These are phyloP conservation scores for Eucriotettix oculatus DNA, from an alignment of 2,888 invertebrate species.

Conservation along the genomic window DNA sequence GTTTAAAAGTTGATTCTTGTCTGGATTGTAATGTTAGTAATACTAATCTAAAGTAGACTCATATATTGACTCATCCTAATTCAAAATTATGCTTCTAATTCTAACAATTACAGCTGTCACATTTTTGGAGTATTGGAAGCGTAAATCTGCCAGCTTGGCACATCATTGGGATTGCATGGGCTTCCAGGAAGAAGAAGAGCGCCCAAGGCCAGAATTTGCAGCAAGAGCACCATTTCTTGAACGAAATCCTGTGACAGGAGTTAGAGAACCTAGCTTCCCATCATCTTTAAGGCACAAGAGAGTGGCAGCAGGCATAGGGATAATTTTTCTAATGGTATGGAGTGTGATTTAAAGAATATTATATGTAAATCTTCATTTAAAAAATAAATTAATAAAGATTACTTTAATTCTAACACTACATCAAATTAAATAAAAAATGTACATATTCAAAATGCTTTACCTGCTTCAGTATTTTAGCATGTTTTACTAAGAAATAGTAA, in stretches of 20 bases:
- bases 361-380: too few relatives aligned
- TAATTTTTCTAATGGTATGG: slow-evolving; percentile 34
- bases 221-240: slow-evolving; percentile 31
- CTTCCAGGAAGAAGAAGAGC: slow-evolving; percentile 35
- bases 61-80: too few relatives aligned
- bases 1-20: too few relatives aligned
- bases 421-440: too few relatives aligned
- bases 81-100: too few relatives aligned
- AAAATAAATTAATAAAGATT: too few relatives aligned
- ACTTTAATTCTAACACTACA: too few relatives aligned
- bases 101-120: slow-evolving; percentile 28
- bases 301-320: slow-evolving; percentile 32
- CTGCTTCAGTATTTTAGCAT: neutral
- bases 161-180: slow-evolving; percentile 39
- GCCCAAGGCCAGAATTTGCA: slow-evolving; percentile 36
- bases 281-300: slow-evolving; percentile 27
- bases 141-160: slow-evolving; percentile 33
- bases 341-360: neutral
- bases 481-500: neutral
- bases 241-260: slow-evolving; percentile 35
- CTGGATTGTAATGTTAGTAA: too few relatives aligned
- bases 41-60: too few relatives aligned
- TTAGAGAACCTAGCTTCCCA: slow-evolving; percentile 35
- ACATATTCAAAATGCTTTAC: too few relatives aligned
- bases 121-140: slow-evolving; percentile 38